phyloP scores from a whole-genome alignment of 1,140 invertebrate species.

The Neotoxoptera formosana region DNA sequence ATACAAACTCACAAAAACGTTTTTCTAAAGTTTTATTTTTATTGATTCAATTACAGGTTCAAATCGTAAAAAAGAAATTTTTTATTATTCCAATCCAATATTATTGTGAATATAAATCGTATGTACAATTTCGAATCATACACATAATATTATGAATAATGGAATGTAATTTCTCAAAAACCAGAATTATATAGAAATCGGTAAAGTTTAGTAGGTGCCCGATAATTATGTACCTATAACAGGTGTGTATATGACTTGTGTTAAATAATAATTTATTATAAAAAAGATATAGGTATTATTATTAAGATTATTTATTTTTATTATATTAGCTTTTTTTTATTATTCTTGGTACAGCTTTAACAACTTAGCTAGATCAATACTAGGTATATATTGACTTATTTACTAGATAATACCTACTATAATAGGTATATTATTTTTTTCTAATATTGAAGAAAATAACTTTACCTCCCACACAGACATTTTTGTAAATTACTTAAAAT shows the following conservation, averaged over 20 bases:
- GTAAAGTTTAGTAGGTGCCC: not conserved
- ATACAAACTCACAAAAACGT: not conserved
- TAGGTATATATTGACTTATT: not conserved
- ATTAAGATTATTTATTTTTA: not conserved
- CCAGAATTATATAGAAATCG: not conserved
- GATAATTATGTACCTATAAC: not conserved
- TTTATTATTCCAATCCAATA: not conserved
- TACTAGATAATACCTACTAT: not conserved
- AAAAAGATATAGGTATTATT: not conserved
- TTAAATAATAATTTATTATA: not conserved
- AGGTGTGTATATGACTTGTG: not conserved
- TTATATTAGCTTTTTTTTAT: not conserved
- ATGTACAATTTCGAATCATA: not conserved
- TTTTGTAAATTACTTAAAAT: not conserved
- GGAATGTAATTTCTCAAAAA: not conserved
- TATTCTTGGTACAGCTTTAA: too few relatives aligned
- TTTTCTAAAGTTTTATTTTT: not conserved
- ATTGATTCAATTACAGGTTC: not conserved
- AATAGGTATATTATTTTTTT: not conserved
- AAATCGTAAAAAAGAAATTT: not conserved
- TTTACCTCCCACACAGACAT: not conserved
- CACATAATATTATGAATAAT: not conserved
- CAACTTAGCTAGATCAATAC: not conserved
- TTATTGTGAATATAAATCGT: not conserved
- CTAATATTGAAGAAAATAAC: not conserved